Percentiles rank a stretch among this genome's conserved stretches.
phyloP scores from a whole-genome alignment of 2,797 vertebrate species.

The Pteropus rufus region DNA sequence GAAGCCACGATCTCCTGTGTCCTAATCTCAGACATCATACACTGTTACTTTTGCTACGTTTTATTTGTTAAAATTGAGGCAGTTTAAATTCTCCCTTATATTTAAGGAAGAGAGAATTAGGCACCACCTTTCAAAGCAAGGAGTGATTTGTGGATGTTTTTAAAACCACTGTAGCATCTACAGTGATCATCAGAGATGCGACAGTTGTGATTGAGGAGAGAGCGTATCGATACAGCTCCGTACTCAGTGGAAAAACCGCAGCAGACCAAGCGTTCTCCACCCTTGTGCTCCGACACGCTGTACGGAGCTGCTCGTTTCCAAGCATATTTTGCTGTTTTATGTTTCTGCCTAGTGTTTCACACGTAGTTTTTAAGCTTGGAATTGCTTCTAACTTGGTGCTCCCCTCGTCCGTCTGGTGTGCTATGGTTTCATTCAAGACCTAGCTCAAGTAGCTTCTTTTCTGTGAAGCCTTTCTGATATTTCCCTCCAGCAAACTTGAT shows the following conservation, averaged over 20 bases:
- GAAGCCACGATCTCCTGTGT: background rate
- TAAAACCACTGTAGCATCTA: background rate
- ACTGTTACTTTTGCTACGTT: background rate
- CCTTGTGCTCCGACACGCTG: accelerated
- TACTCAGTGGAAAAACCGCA: background rate
- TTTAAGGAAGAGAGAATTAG: background rate
- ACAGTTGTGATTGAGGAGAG: background rate
- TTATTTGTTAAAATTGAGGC: background rate
- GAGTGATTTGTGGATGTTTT: background rate
- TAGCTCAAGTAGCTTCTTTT: background rate
- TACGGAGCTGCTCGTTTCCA: background rate
- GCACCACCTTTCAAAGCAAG: background rate
- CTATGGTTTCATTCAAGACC: background rate
- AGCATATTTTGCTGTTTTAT: background rate
- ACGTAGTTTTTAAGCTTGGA: background rate
- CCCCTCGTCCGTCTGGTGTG: background rate
- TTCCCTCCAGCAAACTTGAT: background rate
- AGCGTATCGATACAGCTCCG: accelerated
- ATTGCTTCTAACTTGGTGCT: background rate
- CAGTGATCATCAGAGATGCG: background rate
- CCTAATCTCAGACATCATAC: background rate
- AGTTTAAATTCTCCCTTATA: background rate
- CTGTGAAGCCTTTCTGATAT: background rate
- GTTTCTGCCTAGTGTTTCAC: background rate
- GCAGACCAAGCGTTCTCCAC: accelerated